These are phyloP conservation scores for Plutella xylostella DNA, from an alignment of 2,888 invertebrate species.

Conservation along the genomic window DNA sequence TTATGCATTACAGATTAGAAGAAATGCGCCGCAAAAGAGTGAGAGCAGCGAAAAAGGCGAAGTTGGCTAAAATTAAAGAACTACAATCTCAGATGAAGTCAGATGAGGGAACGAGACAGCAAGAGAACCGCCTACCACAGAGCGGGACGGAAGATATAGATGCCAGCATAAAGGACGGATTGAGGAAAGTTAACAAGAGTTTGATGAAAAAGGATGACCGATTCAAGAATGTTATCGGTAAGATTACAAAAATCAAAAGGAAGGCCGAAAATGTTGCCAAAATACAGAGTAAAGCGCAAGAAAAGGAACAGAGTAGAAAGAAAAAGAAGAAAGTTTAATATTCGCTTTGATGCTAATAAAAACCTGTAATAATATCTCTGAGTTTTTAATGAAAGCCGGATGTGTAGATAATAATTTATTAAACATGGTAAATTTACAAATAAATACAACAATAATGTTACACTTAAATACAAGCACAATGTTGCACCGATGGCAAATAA, in stretches of 20 bases:
- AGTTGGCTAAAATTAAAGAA: slow-evolving; percentile 47
- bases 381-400: too few relatives aligned
- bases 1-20: slow-evolving; percentile 48
- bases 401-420: slow-evolving; percentile 40
- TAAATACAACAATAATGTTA: slow-evolving; percentile 48
- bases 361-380: too few relatives aligned
- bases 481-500: slow-evolving; percentile 48
- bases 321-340: too few relatives aligned
- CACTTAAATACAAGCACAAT: slow-evolving; percentile 30
- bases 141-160: slow-evolving; percentile 32
- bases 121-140: slow-evolving; percentile 25
- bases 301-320: slow-evolving; percentile 29
- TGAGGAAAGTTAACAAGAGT: slow-evolving; percentile 51
- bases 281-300: slow-evolving; percentile 16
- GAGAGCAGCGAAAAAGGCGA: slow-evolving; percentile 53
- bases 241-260: slow-evolving; percentile 51
- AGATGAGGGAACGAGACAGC: slow-evolving; percentile 19
- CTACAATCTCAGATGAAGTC: slow-evolving; percentile 38
- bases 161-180: slow-evolving; percentile 36
- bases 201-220: slow-evolving; percentile 60
- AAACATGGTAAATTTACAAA: slow-evolving; percentile 33
- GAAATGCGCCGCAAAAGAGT: slow-evolving; percentile 54
- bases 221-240: slow-evolving; percentile 58
- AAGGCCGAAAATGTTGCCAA: slow-evolving; percentile 43
- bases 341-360: too few relatives aligned